Evolutionary conservation across 2,113 vertebrate genomes (phyloP), one percentile per base, ranked within the genome.

Genomic region (Monopterus albus): DNA sequence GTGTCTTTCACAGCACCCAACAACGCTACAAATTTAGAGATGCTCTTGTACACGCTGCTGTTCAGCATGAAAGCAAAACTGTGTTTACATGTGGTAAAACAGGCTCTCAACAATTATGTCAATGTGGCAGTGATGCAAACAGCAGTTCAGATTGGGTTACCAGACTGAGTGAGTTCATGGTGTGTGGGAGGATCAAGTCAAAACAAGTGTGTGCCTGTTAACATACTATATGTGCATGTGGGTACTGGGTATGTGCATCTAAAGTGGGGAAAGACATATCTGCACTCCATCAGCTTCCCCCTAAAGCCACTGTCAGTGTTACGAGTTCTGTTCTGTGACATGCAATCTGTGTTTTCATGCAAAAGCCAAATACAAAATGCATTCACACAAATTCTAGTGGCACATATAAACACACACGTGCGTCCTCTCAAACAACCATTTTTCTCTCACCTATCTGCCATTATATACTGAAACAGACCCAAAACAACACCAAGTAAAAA

Each of bases 31-130:
- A 39, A 64, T 28, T 6, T 28, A 72, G 20, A 67, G n/a, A 25
- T 1, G 6, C 31, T 26, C 15, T n/a, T n/a, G 33, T n/a, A 25
- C 10, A 11, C 35, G 7, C 10, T 45, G 36, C n/a, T 6, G 3
- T 25, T 29, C 43, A 36, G 28, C 21, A 67, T 50, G 17, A 65
- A 68, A 69, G 42, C 42, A 75, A 29, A 50, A 46, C 42, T 1
- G 21, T 79, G 62, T 76, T 70, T 72, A 75, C 29, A 79, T 62
- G 86, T 57, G 76, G 77, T 81, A 21, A 77, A 72, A 50, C 14
- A 49, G 47, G 26, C 49, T 55, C 26, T 70, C 42, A 67, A 31
- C 23, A 49, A 51, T 77, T 74, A 76, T 57, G 33, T 78, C 80
- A 75, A 62, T 69, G 64, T 66, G 66, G 62, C 72, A 75, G 42